phyloP scores from a whole-genome alignment of 2,797 vertebrate species.

The Eulemur rubriventer region DNA sequence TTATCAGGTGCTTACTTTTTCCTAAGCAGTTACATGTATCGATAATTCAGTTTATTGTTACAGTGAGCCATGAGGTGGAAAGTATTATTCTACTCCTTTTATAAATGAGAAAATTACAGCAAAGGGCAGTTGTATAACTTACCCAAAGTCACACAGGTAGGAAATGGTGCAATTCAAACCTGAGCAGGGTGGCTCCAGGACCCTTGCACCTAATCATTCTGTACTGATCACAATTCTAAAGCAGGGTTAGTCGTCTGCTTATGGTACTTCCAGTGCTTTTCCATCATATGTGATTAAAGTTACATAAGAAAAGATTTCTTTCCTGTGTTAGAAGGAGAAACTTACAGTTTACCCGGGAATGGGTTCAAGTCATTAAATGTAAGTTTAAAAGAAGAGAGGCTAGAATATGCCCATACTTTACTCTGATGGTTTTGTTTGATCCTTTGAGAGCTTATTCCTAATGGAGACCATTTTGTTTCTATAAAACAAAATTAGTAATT shows the following conservation, averaged over 20 bases:
- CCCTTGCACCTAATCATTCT: background rate
- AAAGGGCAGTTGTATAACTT: background rate
- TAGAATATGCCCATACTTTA: background rate
- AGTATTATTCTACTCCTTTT: background rate
- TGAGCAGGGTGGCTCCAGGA: background rate
- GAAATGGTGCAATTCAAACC: background rate
- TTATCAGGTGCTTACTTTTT: background rate
- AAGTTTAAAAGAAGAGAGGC: background rate
- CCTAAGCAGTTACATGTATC: background rate
- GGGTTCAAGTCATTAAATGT: constrained; percentile 6
- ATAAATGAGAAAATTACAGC: background rate
- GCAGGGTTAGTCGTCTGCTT: background rate
- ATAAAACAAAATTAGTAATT: background rate
- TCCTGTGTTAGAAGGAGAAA: background rate
- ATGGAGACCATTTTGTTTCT: background rate
- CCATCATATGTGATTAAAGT: background rate
- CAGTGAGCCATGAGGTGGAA: background rate
- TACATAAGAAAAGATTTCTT: background rate
- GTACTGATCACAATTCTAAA: background rate
- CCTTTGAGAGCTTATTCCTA: background rate
- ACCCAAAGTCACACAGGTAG: background rate
- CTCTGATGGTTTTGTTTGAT: background rate
- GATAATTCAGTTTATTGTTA: background rate
- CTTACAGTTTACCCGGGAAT: background rate
- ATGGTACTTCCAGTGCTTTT: background rate